Conservation (phyloP, 2,888 invertebrate genomes). For the Heliconius hortense region DNA sequence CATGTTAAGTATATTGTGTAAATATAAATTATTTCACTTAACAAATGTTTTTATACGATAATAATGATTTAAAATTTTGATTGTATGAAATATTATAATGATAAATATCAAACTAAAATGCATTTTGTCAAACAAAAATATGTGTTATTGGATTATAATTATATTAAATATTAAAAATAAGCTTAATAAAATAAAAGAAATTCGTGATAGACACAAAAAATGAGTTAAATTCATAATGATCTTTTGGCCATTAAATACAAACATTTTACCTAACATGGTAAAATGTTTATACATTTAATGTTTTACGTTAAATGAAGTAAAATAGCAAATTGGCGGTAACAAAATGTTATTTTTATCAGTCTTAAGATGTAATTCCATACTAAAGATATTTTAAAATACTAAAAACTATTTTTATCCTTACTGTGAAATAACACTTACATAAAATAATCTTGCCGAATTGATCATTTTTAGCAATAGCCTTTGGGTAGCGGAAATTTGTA, state of each 20-base stretch:
- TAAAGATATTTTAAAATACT: not conserved
- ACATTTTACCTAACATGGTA: too few relatives aligned
- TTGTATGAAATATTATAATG: not conserved
- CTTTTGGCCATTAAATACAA: too few relatives aligned
- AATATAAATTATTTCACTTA: conserved; percentile 4
- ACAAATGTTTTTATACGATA: not conserved
- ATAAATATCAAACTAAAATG: not conserved
- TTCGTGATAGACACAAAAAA: not conserved
- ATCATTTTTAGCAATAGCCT: not conserved
- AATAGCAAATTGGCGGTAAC: too few relatives aligned
- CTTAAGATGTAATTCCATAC: not conserved
- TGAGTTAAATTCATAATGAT: not conserved
- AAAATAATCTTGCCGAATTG: not conserved
- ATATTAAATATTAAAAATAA: not conserved
- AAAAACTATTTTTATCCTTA: not conserved
- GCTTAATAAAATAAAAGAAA: not conserved
- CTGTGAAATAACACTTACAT: not conserved
- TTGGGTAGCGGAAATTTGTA: not conserved
- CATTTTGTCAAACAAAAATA: not conserved
- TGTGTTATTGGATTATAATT: not conserved
- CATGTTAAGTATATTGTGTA: not conserved
- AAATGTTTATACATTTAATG: not conserved
- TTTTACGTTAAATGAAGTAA: not conserved
- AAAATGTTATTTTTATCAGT: not conserved
- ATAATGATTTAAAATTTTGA: not conserved